phyloP scores from a whole-genome alignment of 2,888 invertebrate genomes.

The Tromatobia lineatoria region DNA sequence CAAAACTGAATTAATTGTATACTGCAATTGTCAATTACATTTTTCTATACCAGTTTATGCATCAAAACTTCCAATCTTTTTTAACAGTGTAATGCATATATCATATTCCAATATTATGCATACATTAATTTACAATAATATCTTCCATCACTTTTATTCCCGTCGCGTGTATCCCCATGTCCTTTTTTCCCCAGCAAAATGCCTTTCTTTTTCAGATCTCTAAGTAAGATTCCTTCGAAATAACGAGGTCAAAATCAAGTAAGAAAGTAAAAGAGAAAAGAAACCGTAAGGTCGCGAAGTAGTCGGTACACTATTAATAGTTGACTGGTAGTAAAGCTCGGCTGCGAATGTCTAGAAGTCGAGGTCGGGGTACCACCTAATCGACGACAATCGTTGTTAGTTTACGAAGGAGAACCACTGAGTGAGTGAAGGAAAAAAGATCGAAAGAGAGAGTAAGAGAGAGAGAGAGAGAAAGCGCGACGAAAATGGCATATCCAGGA shows the following conservation, averaged over 20 bases:
- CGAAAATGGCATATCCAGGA: slow-evolving; percentile 37
- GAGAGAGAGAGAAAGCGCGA: neutral
- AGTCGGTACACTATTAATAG: slow-evolving; percentile 45
- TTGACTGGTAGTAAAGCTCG: neutral
- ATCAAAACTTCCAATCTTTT: too few species aligned
- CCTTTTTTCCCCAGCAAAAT: neutral
- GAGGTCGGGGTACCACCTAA: slow-evolving; percentile 37
- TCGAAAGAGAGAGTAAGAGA: neutral
- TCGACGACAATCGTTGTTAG: slow-evolving; percentile 36
- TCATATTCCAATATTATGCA: too few species aligned
- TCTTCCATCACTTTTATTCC: neutral
- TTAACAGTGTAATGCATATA: too few species aligned
- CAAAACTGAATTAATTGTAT: too few species aligned
- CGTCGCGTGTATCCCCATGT: neutral
- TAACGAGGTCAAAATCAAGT: slow-evolving; percentile 11
- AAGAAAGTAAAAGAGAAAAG: slow-evolving; percentile 21
- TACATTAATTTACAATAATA: too few species aligned
- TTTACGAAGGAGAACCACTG: neutral
- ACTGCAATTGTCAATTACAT: too few species aligned
- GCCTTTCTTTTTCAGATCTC: neutral
- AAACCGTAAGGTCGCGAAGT: slow-evolving; percentile 4
- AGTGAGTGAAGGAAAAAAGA: neutral
- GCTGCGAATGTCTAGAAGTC: slow-evolving; percentile 16
- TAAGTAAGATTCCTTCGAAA: neutral
- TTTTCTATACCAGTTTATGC: too few species aligned